Evolutionary conservation across 1,140 invertebrate genomes (phyloP).

Genomic region (Lerema accius): DNA sequence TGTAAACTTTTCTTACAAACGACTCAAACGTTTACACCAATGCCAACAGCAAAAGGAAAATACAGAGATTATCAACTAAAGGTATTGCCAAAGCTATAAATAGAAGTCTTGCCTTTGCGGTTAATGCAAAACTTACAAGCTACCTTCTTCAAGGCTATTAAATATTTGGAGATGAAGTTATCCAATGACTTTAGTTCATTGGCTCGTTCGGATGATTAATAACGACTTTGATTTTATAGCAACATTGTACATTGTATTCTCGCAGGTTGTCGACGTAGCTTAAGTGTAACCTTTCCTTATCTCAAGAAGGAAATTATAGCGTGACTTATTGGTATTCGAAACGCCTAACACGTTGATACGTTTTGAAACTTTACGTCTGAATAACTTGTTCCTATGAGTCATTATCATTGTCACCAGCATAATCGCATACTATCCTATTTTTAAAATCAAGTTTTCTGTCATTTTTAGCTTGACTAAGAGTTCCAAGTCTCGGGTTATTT

Average conservation of each 20-base stretch:
- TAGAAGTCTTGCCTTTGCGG: conserved; percentile 17
- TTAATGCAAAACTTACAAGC: conserved; percentile 19
- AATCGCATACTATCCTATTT: too few species aligned
- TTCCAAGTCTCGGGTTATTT: too few species aligned
- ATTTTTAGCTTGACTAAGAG: too few species aligned
- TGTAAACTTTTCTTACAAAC: not conserved
- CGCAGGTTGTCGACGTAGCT: not conserved
- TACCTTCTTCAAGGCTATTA: conserved; percentile 20
- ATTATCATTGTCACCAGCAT: too few species aligned
- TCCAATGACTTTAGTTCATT: conserved; percentile 10
- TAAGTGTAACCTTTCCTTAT: not conserved
- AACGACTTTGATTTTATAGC: not conserved
- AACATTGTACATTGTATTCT: not conserved
- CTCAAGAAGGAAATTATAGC: not conserved
- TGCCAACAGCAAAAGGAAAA: conserved; percentile 23
- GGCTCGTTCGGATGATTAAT: not conserved
- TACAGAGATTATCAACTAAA: conserved; percentile 10
- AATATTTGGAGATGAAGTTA: conserved; percentile 13
- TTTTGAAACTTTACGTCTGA: too few species aligned
- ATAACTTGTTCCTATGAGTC: too few species aligned
- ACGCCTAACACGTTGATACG: too few species aligned
- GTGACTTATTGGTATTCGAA: too few species aligned
- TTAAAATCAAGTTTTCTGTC: too few species aligned
- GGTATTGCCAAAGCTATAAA: conserved; percentile 21
- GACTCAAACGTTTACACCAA: conserved; percentile 21